Conservation (phyloP, 30 jellyfish, hydroid and myxozoan genomes). For the Turritopsis dohrnii region DNA sequence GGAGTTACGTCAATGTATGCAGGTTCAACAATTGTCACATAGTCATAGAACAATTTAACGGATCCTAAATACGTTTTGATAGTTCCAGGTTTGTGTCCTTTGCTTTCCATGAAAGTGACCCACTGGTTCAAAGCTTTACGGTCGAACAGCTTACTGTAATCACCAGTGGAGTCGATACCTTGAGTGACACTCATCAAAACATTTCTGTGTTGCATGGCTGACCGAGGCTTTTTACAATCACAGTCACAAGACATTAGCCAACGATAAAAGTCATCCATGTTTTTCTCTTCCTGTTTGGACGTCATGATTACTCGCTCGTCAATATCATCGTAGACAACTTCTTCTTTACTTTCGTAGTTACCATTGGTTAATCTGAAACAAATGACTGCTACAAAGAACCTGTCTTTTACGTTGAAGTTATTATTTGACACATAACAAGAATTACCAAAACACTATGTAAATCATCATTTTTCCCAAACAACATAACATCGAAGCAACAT, state of each 20-base stretch:
- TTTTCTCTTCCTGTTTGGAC: neutral
- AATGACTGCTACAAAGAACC: too few relatives aligned
- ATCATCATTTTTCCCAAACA: too few relatives aligned
- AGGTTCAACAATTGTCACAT: neutral
- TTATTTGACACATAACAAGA: too few relatives aligned
- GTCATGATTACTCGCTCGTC: neutral
- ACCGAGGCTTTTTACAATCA: neutral
- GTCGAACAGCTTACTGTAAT: neutral
- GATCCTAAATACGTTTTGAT: neutral
- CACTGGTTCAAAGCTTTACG: neutral
- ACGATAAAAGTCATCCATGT: neutral
- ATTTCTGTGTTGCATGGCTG: slow-evolving; percentile 3
- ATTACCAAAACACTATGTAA: too few relatives aligned
- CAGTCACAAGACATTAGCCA: neutral
- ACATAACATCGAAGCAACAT: too few relatives aligned
- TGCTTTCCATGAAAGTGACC: neutral
- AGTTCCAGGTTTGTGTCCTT: neutral
- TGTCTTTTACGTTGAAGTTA: too few relatives aligned
- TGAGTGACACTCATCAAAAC: neutral
- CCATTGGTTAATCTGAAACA: too few relatives aligned
- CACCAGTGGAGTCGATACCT: neutral
- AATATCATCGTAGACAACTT: neutral
- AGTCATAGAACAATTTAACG: neutral
- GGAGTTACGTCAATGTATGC: neutral
- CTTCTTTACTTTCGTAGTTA: neutral